phyloP scores from a whole-genome alignment of 2,797 vertebrate genomes.

The Carcharodon carcharias region DNA sequence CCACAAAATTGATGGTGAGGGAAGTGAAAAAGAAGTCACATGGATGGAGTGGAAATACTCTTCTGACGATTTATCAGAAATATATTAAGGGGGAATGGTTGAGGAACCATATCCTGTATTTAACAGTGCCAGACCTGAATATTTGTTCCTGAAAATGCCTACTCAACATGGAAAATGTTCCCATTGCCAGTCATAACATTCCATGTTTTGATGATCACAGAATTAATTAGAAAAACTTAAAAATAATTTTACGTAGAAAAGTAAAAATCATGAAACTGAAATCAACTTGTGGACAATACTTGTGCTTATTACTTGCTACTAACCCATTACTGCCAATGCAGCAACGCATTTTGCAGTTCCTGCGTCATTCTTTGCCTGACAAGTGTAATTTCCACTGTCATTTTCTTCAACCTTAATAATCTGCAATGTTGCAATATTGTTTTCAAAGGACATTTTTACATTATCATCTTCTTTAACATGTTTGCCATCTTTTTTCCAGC shows the following conservation, averaged over 20 bases:
- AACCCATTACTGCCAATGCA: constrained; percentile 87
- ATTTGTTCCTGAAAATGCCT: not conserved
- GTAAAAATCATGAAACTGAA: not conserved
- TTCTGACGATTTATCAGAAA: not conserved
- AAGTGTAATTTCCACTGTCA: constrained; percentile 87
- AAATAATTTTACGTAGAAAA: not conserved
- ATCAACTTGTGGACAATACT: not conserved
- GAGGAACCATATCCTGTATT: not conserved
- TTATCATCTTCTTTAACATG: constrained; percentile 82
- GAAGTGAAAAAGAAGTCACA: not conserved
- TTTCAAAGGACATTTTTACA: constrained; percentile 78
- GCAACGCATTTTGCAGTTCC: constrained; percentile 88
- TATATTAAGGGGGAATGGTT: not conserved
- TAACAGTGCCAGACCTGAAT: not conserved
- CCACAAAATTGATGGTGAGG: not conserved
- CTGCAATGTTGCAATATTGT: constrained; percentile 70
- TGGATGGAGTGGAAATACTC: not conserved
- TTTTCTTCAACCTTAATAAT: constrained; percentile 74
- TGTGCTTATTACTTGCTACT: constrained; percentile 49
- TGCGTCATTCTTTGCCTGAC: constrained; percentile 90
- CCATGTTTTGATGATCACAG: not conserved
- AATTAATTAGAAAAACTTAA: not conserved
- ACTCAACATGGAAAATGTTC: not conserved
- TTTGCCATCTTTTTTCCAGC: constrained; percentile 89
- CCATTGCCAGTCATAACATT: not conserved